phyloP scores from a whole-genome alignment of 2,113 vertebrate genomes.

The Motacilla alba region DNA sequence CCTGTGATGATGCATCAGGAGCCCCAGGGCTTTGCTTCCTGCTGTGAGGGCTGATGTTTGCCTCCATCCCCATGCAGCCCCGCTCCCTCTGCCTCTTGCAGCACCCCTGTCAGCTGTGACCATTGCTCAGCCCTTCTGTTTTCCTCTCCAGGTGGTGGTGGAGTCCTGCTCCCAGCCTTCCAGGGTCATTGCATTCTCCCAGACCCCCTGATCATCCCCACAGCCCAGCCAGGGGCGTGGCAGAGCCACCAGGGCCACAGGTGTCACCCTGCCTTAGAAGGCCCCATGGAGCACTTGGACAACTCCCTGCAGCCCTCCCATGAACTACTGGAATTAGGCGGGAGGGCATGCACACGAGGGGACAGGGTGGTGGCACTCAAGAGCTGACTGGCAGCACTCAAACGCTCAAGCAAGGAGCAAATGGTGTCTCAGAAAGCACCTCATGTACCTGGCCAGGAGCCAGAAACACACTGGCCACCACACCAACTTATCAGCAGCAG shows the following conservation, averaged over 20 bases:
- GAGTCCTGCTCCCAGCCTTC: background rate
- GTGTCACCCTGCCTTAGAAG: background rate
- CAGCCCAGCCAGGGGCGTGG: background rate
- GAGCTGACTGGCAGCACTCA: background rate
- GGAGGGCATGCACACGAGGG: rapidly evolving
- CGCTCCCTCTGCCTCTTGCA: background rate
- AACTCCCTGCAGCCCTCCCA: rapidly evolving
- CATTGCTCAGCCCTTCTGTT: background rate
- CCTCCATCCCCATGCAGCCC: background rate
- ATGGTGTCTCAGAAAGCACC: background rate
- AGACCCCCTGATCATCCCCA: rapidly evolving
- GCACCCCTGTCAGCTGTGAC: background rate
- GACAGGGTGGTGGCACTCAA: background rate
- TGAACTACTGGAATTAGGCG: rapidly evolving
- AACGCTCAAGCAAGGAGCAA: background rate
- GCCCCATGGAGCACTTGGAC: rapidly evolving
- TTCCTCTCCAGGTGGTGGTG: background rate
- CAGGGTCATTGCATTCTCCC: rapidly evolving
- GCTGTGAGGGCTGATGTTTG: background rate
- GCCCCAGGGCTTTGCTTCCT: background rate
- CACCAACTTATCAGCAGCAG: background rate
- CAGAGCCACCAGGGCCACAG: background rate
- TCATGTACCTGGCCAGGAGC: background rate
- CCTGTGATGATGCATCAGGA: background rate
- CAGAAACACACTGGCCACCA: background rate